Evolutionary conservation across 2,797 vertebrate genomes (phyloP), one percentile per base, ranked within the genome.

Genomic region (Rhynchotus rufescens): DNA sequence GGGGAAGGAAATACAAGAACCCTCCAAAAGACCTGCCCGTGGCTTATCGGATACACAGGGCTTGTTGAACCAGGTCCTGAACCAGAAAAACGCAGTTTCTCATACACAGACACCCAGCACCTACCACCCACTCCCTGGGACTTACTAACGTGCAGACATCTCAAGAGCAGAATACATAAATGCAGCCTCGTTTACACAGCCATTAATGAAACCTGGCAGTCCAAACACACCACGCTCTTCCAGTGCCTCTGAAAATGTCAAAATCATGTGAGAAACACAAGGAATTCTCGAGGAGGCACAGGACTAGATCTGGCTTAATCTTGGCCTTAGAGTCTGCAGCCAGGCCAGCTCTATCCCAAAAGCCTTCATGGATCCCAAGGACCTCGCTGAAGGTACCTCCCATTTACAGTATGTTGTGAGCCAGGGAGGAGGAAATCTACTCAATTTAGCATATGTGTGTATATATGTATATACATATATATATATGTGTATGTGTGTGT

Each of bases 321-420:
- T 0, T 11, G 40, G 78, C 66, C 13, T 8, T 38, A 4, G 15
- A 40, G 13, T 30, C 2, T 75, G 32, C 0, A 1, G 59, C 25
- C 1, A 2, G 49, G 84, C 10, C 44, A 49, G 9, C 73, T 47
- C 57, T 40, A 68, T 32, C 21, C 60, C 38, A 72, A 60, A 19
- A 19, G 74, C 73, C 0, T 8, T 2, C 13, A 51, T 28, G 30
- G 69, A 86, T 57, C 73, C 66, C 49, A 45, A n/a, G 83, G 59
- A 60, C 16, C n/a, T 79, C 57, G 67, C 47, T 73, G 52, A 84
- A 92, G 42, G 62, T 40, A 44, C 15, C 32, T 84, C 85, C 69
- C 81, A 79, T 84, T 88, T 93, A 72, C 32, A 66, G 36, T 69
- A 38, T n/a, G 38, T 32, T 92, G 56, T 44, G 57, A 80, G 30